Conservation (phyloP, 2,113 vertebrate genomes). For the Arizona elegans region DNA sequence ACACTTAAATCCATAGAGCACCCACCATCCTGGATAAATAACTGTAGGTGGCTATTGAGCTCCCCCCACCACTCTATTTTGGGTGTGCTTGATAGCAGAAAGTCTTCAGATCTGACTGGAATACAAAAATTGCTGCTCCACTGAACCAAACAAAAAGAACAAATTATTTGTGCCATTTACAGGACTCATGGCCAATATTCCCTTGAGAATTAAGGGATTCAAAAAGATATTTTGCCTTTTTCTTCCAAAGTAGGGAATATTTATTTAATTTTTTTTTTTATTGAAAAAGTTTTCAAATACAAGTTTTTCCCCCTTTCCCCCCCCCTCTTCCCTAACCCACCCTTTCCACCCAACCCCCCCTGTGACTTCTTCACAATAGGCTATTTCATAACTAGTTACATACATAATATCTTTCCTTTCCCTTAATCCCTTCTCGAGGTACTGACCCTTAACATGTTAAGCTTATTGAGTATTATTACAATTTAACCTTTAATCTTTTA, state of each 20-base stretch:
- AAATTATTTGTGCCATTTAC: background rate
- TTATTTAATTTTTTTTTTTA: too few relatives aligned
- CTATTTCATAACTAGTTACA: too few relatives aligned
- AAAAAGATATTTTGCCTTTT: background rate
- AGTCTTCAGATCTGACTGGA: background rate
- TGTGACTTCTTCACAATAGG: too few relatives aligned
- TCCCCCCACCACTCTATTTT: background rate
- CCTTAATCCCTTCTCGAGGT: too few relatives aligned
- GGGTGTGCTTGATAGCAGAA: background rate
- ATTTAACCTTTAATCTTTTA: too few relatives aligned
- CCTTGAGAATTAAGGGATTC: background rate
- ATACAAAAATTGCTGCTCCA: background rate
- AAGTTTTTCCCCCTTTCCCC: too few relatives aligned
- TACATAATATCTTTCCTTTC: too few relatives aligned
- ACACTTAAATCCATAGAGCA: background rate
- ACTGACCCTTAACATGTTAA: too few relatives aligned
- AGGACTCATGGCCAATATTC: background rate
- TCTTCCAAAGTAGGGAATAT: background rate
- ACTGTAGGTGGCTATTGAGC: background rate
- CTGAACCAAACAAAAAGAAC: background rate
- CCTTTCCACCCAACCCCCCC: too few relatives aligned
- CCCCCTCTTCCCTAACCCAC: too few relatives aligned
- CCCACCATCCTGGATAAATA: background rate
- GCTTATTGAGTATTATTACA: too few relatives aligned
- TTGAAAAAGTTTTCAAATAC: too few relatives aligned